Base-by-base conservation (phyloP, 2,888 invertebrate genomes). In the Stenichneumon culpator region DNA sequence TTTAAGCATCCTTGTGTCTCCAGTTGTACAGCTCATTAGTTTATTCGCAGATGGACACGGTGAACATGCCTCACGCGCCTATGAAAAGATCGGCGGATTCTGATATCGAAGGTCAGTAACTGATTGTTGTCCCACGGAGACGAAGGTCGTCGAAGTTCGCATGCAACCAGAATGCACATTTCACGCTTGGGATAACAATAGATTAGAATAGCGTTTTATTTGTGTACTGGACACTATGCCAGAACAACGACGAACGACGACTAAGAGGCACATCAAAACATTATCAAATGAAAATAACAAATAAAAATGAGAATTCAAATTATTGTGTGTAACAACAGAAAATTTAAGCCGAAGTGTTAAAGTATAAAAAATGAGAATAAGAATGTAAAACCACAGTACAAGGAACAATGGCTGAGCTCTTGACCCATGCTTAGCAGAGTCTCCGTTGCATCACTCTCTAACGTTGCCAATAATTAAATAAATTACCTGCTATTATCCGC, bases 61-160 rank as follows among this genome's bases (percentile, higher is more conserved):
- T 88, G 36, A 90, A 89, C 77, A 79, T 86, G n/a, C 63, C 87
- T 16, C 89, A 89, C 80, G 52, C 86, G 16, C 57, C 81, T 4
- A 75, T 90, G 44, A 93, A 93, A 85, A 92, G 93, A 82, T 68
- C 90, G 6, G 89, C 91, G 9, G 92, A 92, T 50, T 86, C 89
- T 54, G 93, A 92, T 65, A 36, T 87, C 47, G 93, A 93, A 90
- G 93, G 93, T 93, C 87, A 89, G 91, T 91, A 78, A 25, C 7
- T 11, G 11, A 47, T 47, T 2, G 11, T 7, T 2, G 32, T 5
- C 3, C 36, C 39, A n/a, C 60, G 57, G 32, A 32, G 16, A 60
- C 9, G 6, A 16, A 60, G 28, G 2, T 16, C 6, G 32, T 5
- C 7, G 16, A 63, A 16, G 14, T 14, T 60, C 28, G 28, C 60